Base-by-base conservation (phyloP, 2,113 vertebrate genomes). In the Rana temporaria region DNA sequence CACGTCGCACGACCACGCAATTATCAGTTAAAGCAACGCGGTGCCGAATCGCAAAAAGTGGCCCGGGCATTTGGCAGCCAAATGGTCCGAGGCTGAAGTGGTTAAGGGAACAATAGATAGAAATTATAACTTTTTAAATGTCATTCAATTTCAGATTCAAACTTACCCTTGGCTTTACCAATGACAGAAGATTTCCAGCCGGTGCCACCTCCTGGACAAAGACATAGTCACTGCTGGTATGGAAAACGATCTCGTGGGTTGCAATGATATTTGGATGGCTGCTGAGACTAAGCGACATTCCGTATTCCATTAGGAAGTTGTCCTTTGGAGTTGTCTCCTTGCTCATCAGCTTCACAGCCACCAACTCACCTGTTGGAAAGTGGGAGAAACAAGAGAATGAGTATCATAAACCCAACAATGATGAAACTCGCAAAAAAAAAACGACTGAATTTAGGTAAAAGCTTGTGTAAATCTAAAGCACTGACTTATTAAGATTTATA, bases 271-370 rank as follows among this genome's bases (percentile, higher is more conserved):
- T 24, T 3, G 53, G 70, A 38, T 73, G 70, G 15, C 52, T 57
- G 8, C 52, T 34, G 22, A 73, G 70, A 8, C 32, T 32, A 16
- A 68, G 56, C 4, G 56, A 59, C 6, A 96, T 94, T 1, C 96
- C 97, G 70, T 98, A 98, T 84, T 98, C 97, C 1, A 96, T 90
- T 66, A 98, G 90, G 88, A 98, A 98, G 16, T 94, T 91, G 6
- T 96, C 94, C 77, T 96, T 92, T 84, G 95, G 93, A 0, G 96
- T 98, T 0, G 94, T 95, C 32, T 91, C 85, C 90, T 98, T 98
- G 0, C 95, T 94, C 71, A 98, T 93, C 78, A 97, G 92, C 85
- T 98, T 98, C 87, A 98, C 93, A 2, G 96, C 97, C 95, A 98
- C 94, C 15, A 93, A 90, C 0, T 96, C 97, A 38, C 96, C 96